Evolutionary conservation across 2,888 invertebrate genomes (phyloP), one percentile per base, ranked within the genome.

Genomic region (Ochlodes sylvanus): DNA sequence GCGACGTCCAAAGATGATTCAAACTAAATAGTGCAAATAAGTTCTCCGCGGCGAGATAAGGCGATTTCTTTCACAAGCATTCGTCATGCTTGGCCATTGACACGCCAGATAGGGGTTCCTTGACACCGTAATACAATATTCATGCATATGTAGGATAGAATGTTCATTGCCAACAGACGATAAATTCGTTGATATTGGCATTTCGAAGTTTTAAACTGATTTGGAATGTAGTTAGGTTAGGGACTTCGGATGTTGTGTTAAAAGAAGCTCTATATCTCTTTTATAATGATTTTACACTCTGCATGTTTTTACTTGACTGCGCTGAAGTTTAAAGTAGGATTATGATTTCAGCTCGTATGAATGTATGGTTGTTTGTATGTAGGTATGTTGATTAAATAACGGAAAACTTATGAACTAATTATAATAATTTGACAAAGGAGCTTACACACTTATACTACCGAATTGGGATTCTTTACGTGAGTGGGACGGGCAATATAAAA

Each of bases 51-150:
- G 58, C 77, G 79, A 52, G 52, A 80, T 78, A 81, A 82, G 76
- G 71, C 63, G 71, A 72, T 73, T 76, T 78, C 79, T 84, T 83
- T 84, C 71, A 79, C 77, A 83, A 81, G 76, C 76, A 76, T 77
- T 77, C 73, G 76, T 73, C 73, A 72, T 75, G 75, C 78, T 77
- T 69, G 86, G 75, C 70, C 85, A 73, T 79, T 81, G 84, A 82
- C 86, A 79, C 76, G 68, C 67, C 69, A 77, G 81, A 84, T 85
- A 84, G 76, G 77, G 73, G 86, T 81, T 80, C 82, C 74, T 84
- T 86, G 81, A 83, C 86, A 71, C 73, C 70, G 72, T 71, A 72
- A 70, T 70, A 67, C 67, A 69, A 71, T 72, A 70, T 73, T 71
- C 71, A 70, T 71, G 56, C 68, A 69, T 52, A 21, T 41, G 34